A percentile compares a stretch with the other conserved stretches of the same genome.
phyloP scores from a whole-genome alignment of 37 sponge, comb jelly and placozoan genomes.

The Spongilla lacustris region DNA sequence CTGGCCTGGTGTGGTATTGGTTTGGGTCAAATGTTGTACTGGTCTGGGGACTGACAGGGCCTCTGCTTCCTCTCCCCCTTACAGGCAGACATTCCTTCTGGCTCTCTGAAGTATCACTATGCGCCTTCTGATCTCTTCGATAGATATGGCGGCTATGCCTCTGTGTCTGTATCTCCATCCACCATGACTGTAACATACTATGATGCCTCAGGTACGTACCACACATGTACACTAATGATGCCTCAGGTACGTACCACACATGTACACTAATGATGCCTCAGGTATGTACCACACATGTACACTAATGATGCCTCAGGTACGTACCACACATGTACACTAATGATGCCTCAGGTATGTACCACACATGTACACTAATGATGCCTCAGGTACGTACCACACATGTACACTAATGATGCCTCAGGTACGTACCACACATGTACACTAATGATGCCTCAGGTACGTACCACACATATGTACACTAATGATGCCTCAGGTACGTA shows the following conservation, averaged over 20 bases:
- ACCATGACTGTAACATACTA: constrained; percentile 63
- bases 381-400: too few species aligned
- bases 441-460: too few species aligned
- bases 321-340: too few species aligned
- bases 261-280: not conserved
- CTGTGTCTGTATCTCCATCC: constrained; percentile 37
- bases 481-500: too few species aligned
- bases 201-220: constrained; percentile 51
- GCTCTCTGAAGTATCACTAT: constrained; percentile 74
- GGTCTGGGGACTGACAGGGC: not conserved
- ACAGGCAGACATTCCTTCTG: constrained; percentile 64
- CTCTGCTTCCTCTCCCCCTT: not conserved
- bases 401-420: too few species aligned
- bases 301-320: too few species aligned
- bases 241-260: not conserved
- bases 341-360: too few species aligned
- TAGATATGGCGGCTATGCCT: constrained; percentile 62
- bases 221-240: not conserved
- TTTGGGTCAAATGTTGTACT: not conserved
- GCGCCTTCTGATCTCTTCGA: constrained; percentile 13
- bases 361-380: too few species aligned
- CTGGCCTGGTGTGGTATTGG: not conserved
- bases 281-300: too few species aligned
- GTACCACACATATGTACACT: too few species aligned
- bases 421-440: too few species aligned